These are phyloP conservation scores for Caradrina kadenii DNA, from an alignment of 2,888 invertebrate genomes.

Conservation along the genomic window DNA sequence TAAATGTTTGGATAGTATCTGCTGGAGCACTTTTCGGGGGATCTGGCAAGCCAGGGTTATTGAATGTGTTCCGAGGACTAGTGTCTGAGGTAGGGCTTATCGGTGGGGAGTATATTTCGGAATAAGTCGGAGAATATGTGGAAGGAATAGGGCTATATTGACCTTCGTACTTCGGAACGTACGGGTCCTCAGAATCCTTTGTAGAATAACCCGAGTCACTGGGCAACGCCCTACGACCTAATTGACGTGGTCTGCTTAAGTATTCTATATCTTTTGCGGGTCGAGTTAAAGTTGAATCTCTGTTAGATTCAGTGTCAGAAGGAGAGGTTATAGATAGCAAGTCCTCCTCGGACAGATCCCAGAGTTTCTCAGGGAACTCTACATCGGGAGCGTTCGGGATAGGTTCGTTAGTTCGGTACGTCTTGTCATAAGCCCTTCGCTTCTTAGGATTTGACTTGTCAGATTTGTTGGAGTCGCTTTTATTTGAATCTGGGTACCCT, in stretches of 20 bases:
- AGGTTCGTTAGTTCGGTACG: conserved; percentile 96
- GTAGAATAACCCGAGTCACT: conserved; percentile 88
- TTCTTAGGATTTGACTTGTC: conserved; percentile 91
- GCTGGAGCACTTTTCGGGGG: conserved; percentile 84
- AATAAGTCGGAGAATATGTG: conserved; percentile 86
- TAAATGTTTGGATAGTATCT: conserved; percentile 85
- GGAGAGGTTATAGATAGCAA: conserved; percentile 88
- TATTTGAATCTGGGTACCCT: conserved; percentile 89
- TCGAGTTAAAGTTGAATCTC: conserved; percentile 89
- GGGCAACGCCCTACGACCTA: conserved; percentile 90
- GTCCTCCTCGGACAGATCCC: conserved; percentile 94
- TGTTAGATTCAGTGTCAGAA: conserved; percentile 91
- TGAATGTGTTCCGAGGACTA: conserved; percentile 83
- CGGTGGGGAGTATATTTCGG: conserved; percentile 88
- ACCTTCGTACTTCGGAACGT: conserved; percentile 80
- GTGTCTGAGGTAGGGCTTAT: conserved; percentile 85
- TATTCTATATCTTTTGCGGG: conserved; percentile 92
- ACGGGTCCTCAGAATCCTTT: conserved; percentile 86
- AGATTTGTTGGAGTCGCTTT: conserved; percentile 87
- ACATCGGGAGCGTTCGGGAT: conserved; percentile 93
- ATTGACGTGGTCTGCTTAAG: conserved; percentile 90
- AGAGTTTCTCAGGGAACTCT: conserved; percentile 95
- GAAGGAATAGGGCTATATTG: conserved; percentile 87
- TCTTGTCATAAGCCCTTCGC: conserved; percentile 94
- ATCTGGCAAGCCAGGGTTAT: conserved; percentile 83